Evolutionary conservation across 2,888 invertebrate species (phyloP), one percentile per base, ranked within the genome.

Genomic region (Sinhomidia bicolor): DNA sequence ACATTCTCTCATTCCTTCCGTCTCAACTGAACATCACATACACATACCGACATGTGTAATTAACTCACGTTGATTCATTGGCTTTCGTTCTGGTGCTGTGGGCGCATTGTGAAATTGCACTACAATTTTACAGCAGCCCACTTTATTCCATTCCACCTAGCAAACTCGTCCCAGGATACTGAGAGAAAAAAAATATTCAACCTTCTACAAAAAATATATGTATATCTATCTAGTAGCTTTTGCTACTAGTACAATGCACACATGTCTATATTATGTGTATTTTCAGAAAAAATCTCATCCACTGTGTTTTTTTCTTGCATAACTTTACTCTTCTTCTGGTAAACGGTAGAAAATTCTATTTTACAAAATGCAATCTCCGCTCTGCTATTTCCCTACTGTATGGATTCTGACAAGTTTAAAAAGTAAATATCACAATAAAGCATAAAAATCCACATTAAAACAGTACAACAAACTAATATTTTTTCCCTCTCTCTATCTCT

Each of bases 41-140:
- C 17, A 79, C 74, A 82, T 81, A 83, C 88, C 88, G 88, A 88
- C 88, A 84, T 84, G 84, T 88, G 88, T 88, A 84, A 84, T 88
- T 88, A 88, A 88, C 88, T 88, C 84, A 68, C 57, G 80, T 60
- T 88, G 88, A 88, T 88, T 88, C 88, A 88, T 88, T 88, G 71
- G 79, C 65, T 88, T 82, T 79, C 41, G 82, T 68, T 88, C 83
- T 83, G 65, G 76, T 47, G 23, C n/a, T 26, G 10, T 54, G 68
- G 41, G 65, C 41, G 32, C 82, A 87, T 82, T 76, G 76, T 87
- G 68, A 68, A 68, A 68, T 17, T 68, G 0, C 14, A 62, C 60
- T 60, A 12, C n/a, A 62, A n/a, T 47, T 14, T 47, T 23, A 20
- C 12, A 29, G 12, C 29, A 29, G 5, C 29, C 12, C 14, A 29